Base-by-base conservation (phyloP, 1,140 invertebrate genomes). In the Trichogramma pretiosum region DNA sequence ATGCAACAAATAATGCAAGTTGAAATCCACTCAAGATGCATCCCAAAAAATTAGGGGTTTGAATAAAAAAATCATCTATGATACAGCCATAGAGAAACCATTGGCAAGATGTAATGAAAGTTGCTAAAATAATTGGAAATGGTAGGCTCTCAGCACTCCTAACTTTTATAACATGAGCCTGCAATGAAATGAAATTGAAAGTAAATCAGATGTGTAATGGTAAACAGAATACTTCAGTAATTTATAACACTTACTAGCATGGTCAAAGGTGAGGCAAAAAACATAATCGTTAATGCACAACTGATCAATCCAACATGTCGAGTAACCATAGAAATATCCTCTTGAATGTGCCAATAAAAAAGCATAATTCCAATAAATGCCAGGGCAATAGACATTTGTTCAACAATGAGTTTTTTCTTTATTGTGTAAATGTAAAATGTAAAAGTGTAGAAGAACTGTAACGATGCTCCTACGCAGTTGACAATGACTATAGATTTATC, bases 81-180 rank as follows among this genome's bases (percentile, higher is more conserved):
- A 88, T 64, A 48, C 77, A 62, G 34, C 85, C 87, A 67, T 89
- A 89, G 1, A 82, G 60, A 54, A 80, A 79, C 87, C 87, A 89
- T 52, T 87, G 77, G 22, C 75, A 67, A 23, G 80, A 82, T 2
- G 87, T 84, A 37, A 87, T 67, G 58, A 87, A 83, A 23, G 83
- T 83, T 53, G 80, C 76, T 16, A 84, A 62, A 64, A 89, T 89
- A 50, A 89, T 73, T 14, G 84, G 81, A 64, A 86, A 85, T 50
- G 87, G 87, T 55, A 89, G 73, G 65, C 79, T 82, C 50, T 89
- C 86, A 4, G 83, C 81, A 62, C 75, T 85, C 62, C 82, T 84
- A 8, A 80, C 77, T 66, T 69, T 77, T 40, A 89, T 75, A 8
- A 90, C 86, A 68, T 87, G 82, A 30, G 68, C 65, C 76, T 78